These are phyloP conservation scores for Calidris pugnax DNA, from an alignment of 2,113 vertebrate species.

Conservation along the genomic window DNA sequence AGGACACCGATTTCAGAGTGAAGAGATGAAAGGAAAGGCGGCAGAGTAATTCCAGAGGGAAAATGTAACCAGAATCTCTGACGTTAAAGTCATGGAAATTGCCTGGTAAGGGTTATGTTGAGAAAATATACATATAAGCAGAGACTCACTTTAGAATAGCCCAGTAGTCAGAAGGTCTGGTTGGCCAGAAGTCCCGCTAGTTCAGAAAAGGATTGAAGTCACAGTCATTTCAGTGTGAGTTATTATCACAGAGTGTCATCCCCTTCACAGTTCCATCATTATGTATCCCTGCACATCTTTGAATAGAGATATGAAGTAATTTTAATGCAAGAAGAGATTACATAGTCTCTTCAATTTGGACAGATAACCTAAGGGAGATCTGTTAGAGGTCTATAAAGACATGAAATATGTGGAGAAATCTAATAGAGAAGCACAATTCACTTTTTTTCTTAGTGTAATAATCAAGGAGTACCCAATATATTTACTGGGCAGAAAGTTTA, in stretches of 20 bases:
- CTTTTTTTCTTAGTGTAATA: not conserved
- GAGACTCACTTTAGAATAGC: not conserved
- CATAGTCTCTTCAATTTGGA: not conserved
- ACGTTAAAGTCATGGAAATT: not conserved
- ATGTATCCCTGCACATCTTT: not conserved
- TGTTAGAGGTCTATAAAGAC: not conserved
- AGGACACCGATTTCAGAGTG: not conserved
- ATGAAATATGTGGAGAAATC: not conserved
- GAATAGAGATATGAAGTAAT: not conserved
- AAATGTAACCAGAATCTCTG: not conserved
- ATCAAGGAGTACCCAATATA: conserved; percentile 11
- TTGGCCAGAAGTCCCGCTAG: not conserved
- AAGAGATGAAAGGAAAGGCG: not conserved
- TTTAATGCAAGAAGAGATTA: not conserved
- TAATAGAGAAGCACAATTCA: not conserved
- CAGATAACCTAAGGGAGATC: not conserved
- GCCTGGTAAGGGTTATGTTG: not conserved
- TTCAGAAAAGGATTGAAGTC: not conserved
- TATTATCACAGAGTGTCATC: not conserved
- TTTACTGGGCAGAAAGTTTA: conserved; percentile 15
- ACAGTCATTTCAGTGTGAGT: not conserved
- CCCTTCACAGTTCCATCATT: not conserved
- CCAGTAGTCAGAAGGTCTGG: not conserved
- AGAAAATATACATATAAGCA: not conserved
- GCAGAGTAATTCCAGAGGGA: not conserved